Base-by-base conservation (phyloP, 2,888 invertebrate genomes). In the Trissolcus brochymenae region DNA sequence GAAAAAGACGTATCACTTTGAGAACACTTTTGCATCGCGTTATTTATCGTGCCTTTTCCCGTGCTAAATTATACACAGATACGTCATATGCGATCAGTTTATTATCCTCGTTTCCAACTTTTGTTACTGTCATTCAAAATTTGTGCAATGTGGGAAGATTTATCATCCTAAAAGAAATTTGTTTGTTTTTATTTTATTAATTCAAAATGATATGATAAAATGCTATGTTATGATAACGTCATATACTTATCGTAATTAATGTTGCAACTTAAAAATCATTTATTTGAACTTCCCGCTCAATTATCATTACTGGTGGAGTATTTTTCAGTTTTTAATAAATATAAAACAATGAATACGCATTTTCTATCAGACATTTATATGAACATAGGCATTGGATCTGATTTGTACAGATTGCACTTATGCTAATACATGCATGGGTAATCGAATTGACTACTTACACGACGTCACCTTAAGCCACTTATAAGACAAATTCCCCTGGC, bases 1-100 rank as follows among this genome's bases (percentile, higher is more conserved):
- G 70, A 66, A 75, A 75, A 76, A 76, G 76, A 76, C 66, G 56
- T 55, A 76, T 71, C 75, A 59, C 75, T 68, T 64, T 35, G 16
- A 66, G 40, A 64, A 56, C 66, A 60, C 56, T 66, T 76, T 66
- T 59, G 53, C 66, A 51, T 46, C 29, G 14, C 57, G 76, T 76
- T 71, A 76, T 76, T 76, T 61, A 76, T 71, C 60, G 54, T 66
- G 57, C 64, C 29, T 55, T 70, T 71, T 66, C 54, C 59, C 70
- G 59, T 59, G 65, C 59, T 50, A 64, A 72, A 67, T 76, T 64
- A 64, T 71, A 53, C 62, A 53, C 40, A 41, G 21, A 17, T 59
- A 67, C 25, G 53, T 57, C 71, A 71, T 51, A 43, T 43, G 41
- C 53, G 61, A 61, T 54, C 61, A 43, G 40, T 55, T 66, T 51